These are phyloP conservation scores for Eilema griseolum DNA, from an alignment of 2,888 invertebrate species.

Conservation along the genomic window DNA sequence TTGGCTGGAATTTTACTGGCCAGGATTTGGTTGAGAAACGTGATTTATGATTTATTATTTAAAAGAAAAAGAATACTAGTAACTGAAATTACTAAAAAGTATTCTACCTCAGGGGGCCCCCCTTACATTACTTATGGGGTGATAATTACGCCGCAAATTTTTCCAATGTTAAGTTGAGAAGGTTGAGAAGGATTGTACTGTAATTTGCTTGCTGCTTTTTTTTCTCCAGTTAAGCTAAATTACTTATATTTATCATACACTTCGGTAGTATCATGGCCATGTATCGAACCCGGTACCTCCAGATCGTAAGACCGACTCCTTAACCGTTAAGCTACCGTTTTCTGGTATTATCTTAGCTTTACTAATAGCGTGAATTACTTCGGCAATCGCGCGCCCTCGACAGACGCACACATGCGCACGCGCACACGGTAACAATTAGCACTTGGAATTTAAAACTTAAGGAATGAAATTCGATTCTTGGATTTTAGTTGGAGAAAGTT, in stretches of 20 bases:
- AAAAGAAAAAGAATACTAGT: too few relatives aligned
- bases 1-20: background rate
- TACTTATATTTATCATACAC: too few relatives aligned
- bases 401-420: conserved; percentile 27
- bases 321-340: background rate
- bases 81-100: too few relatives aligned
- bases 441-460: conserved; percentile 41
- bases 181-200: too few relatives aligned
- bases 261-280: too few relatives aligned
- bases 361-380: conserved; percentile 52
- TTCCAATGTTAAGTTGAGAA: too few relatives aligned
- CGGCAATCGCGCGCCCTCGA: conserved; percentile 50
- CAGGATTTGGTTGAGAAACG: background rate
- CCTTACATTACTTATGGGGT: too few relatives aligned
- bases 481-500: conserved; percentile 20
- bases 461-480: conserved; percentile 26
- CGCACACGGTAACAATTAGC: conserved; percentile 53
- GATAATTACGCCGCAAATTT: too few relatives aligned
- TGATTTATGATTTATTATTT: too few relatives aligned
- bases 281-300: background rate
- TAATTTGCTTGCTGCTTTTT: too few relatives aligned
- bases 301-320: background rate
- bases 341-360: conserved; percentile 29
- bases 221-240: too few relatives aligned
- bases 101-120: too few relatives aligned